Conservation (phyloP, 23 tunicate genomes). For the Styela clava region DNA sequence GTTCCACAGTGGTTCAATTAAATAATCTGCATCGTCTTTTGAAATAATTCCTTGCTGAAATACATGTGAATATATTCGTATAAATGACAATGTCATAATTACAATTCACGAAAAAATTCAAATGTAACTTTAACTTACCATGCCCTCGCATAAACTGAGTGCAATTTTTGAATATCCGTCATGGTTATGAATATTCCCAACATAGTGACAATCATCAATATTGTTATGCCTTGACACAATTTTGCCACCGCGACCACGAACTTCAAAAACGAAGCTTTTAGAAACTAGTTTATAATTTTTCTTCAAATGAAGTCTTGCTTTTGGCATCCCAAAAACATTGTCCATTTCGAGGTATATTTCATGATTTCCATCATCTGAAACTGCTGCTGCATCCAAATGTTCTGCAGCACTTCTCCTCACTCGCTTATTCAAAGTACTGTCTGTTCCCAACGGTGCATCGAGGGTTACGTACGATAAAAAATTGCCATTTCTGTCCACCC, state of each 20-base stretch:
- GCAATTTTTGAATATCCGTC: conserved; percentile 86
- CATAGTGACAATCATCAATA: conserved; percentile 83
- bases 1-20: conserved; percentile 96
- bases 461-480: conserved; percentile 61
- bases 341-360: conserved; percentile 72
- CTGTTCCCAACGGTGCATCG: conserved; percentile 24
- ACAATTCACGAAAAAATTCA: background rate
- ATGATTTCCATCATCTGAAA: conserved; percentile 65
- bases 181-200: conserved; percentile 84
- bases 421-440: background rate
- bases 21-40: conserved; percentile 72
- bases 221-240: conserved; percentile 47
- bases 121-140: conserved; percentile 50
- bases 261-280: conserved; percentile 76
- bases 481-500: conserved; percentile 53
- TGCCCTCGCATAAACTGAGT: conserved; percentile 83
- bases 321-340: conserved; percentile 42
- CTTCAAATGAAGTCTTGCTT: conserved; percentile 58
- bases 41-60: conserved; percentile 89
- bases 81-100: background rate
- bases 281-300: conserved; percentile 89
- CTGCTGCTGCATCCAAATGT: conserved; percentile 42
- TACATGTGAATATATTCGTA: background rate
- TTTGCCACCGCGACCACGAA: conserved; percentile 71
- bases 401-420: conserved; percentile 44